These are phyloP conservation scores for Clivina fossor DNA, from an alignment of 2,888 invertebrate species.

Conservation along the genomic window DNA sequence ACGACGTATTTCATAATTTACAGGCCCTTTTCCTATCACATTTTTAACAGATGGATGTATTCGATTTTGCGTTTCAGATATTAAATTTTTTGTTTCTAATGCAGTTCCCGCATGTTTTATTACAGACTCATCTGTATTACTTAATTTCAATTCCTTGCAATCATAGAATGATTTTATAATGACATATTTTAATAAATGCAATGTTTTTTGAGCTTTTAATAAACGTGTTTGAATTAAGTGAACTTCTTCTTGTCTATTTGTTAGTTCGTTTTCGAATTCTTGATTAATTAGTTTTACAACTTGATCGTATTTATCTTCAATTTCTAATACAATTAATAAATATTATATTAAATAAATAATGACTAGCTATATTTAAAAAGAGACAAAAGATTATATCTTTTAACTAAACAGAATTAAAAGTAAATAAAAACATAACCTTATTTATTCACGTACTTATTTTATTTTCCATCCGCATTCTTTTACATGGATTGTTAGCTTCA, in stretches of 20 bases:
- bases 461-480: conserved; percentile 45
- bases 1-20: conserved; percentile 54
- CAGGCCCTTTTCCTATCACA: conserved; percentile 63
- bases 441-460: conserved; percentile 43
- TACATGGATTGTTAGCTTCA: conserved; percentile 44
- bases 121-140: conserved; percentile 49
- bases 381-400: too few species aligned
- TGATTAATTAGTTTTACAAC: conserved; percentile 65
- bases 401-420: too few species aligned
- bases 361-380: not conserved
- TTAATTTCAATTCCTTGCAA: conserved; percentile 56
- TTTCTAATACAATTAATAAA: conserved; percentile 35
- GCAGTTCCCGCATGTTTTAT: conserved; percentile 28
- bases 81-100: conserved; percentile 4
- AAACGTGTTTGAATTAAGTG: conserved; percentile 68
- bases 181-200: conserved; percentile 63
- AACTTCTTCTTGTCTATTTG: conserved; percentile 69
- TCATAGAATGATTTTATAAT: conserved; percentile 64
- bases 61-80: conserved; percentile 50
- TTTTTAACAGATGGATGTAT: conserved; percentile 79
- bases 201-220: conserved; percentile 58
- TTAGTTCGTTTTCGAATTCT: conserved; percentile 73
- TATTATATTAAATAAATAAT: conserved; percentile 16
- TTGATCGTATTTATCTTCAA: conserved; percentile 55
- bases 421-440: conserved; percentile 10